Evolutionary conservation across 2,113 vertebrate genomes (phyloP), one percentile per base, ranked within the genome.

Genomic region (Paramormyrops kingsleyae): DNA sequence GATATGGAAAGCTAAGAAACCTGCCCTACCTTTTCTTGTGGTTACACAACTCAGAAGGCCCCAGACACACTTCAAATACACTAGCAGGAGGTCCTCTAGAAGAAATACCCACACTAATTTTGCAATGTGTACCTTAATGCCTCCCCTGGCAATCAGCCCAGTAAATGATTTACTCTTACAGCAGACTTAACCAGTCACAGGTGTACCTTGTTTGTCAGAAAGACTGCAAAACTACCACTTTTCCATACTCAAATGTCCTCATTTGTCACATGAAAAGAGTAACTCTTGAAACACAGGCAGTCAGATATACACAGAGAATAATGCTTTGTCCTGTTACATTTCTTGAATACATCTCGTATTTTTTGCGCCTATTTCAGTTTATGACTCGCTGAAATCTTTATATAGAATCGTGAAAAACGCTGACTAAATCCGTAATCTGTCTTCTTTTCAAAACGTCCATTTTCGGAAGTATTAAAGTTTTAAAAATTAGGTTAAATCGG

Each of bases 161-260:
- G 46, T 86, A 49, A 86, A 86, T 86, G 42, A 86, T 50, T 86
- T 86, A 50, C 47, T 50, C 7, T 46, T 19, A 39, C 56, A 62
- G 56, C 83, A 47, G 42, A 85, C 83, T 50, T 85, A 86, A 86
- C 83, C 46, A 86, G 44, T 46, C 47, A 86, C 46, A 86, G 83
- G 46, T 86, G 47, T n/a, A 86, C 46, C 83, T 86, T 86, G 83
- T 86, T 50, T 50, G 83, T 86, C 83, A 85, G 21, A 85, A n/a
- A 50, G 19, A 44, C 42, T 50, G 83, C 83, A 47, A 12, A 44
- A 86, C 12, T 87, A 52, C 46, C n/a, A 17, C 27, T 50, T 53
- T 6, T 49, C 5, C 49, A 52, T 24, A 31, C 19, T 46, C 49
- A 52, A 87, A 52, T 87, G 7, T 87, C 24, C 44, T 47, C 42